Base-by-base conservation (phyloP, 37 sponge, comb jelly and placozoan genomes). In the Beroe ovata region DNA sequence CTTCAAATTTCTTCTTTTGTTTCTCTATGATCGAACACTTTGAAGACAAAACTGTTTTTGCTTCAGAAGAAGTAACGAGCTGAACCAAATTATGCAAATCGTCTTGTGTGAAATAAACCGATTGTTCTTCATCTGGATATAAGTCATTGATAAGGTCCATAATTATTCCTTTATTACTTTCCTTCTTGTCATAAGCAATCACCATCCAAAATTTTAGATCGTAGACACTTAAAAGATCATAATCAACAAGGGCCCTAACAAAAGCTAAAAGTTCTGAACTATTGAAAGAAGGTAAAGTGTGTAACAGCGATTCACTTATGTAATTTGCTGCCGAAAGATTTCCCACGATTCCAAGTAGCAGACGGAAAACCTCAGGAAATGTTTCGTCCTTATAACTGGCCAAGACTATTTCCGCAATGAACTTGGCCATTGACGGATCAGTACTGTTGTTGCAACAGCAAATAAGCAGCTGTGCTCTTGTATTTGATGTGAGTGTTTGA, bases 171-270 rank as follows among this genome's bases (percentile, higher is more conserved):
- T 66, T 30, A 8, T 37, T 3, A 32, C 34, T 18, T 29, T 66
- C 69, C 35, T 66, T 66, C 30, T 33, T 66, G 36, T 66, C 69
- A 32, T 66, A 30, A 14, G 69, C 69, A 25, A 66, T 37, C 29
- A 66, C 30, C 69, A 66, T 32, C 69, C 69, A 66, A 37, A 66
- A 66, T 18, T 66, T 66, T 37, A 34, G 69, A 8, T 66, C 32
- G 34, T 66, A 66, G 30, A 30, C 25, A 18, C 30, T 30, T 14
- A 66, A 19, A 32, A 66, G 2, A 30, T 25, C 25, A 30, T 66
- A 37, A 30, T 66, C 69, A 4, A 37, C 69, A 26, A 66, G 69
- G 33, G 3, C 18, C 30, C 69, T 66, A 1, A 66, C 36, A 26
- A 66, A 30, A 30, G 69, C 33, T 8, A 66, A 37, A 1, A 66